Base-by-base conservation (phyloP, 2,797 vertebrate species). In the Helarctos malayanus region DNA sequence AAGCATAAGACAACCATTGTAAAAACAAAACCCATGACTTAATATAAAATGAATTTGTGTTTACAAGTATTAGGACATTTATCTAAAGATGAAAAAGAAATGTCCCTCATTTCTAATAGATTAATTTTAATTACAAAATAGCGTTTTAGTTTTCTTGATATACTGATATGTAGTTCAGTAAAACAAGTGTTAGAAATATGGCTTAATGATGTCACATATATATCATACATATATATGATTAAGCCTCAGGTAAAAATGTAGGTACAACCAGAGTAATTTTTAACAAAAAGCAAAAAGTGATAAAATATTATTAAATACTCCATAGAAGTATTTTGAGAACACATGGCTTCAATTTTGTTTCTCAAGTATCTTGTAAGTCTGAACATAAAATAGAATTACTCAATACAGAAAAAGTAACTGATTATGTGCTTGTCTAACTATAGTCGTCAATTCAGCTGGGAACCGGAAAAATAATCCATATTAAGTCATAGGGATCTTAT, bases 401-500 rank as follows among this genome's bases (percentile, higher is more conserved):
- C 95, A 96, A 63, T 89, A 83, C 25, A 94, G 68, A 95, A 94
- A 92, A 97, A 97, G 91, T 95, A 97, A 95, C 85, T 73, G 61
- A 96, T 97, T 89, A 93, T 97, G 82, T 94, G 69, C 82, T 83
- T 97, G 82, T 91, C 92, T 91, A 82, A 89, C 27, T 25, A 63
- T 82, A 84, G 80, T 78, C 11, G 0, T 96, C 90, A 94, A 73
- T 97, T 96, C 95, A 96, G 8, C 69, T 87, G 85, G 89, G 95
- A 98, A 95, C 73, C 4, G 0, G 92, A 91, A 96, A 97, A 96
- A 91, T 96, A 87, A 88, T 69, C 76, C 69, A 32, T 91, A 93
- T 97, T 61, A 96, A 97, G 94, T 97, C 80, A 87, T 52, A 78
- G 75, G 71, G 87, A 54, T 76, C 81, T 96, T 94, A 54, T 80